Conservation (phyloP, 2,888 invertebrate genomes). For the Melolontha melolontha region DNA sequence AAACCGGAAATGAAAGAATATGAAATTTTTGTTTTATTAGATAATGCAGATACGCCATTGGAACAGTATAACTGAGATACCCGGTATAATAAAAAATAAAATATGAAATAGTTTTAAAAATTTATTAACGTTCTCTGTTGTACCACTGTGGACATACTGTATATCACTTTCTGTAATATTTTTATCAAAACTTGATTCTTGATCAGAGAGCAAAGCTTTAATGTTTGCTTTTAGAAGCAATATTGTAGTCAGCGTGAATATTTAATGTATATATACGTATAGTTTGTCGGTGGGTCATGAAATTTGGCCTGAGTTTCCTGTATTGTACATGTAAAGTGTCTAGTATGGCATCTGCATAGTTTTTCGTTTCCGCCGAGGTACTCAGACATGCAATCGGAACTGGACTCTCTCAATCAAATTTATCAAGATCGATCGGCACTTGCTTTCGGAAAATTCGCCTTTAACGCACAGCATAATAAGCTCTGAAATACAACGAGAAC, state of each 20-base stretch:
- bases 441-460: slow-evolving; percentile 53
- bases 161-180: too few relatives aligned
- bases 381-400: slow-evolving; percentile 66
- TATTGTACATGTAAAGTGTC: slow-evolving; percentile 63
- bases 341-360: slow-evolving; percentile 66
- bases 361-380: slow-evolving; percentile 64
- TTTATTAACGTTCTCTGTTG: too few relatives aligned
- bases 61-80: too few relatives aligned
- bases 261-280: slow-evolving; percentile 22
- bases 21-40: too few relatives aligned
- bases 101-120: too few relatives aligned
- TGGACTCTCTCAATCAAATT: slow-evolving; percentile 65
- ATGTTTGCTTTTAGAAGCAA: too few relatives aligned
- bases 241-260: slow-evolving; percentile 35
- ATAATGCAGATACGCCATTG: too few relatives aligned
- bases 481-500: slow-evolving; percentile 41
- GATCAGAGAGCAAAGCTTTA: too few relatives aligned
- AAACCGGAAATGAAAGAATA: too few relatives aligned
- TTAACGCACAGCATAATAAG: slow-evolving; percentile 48
- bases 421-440: slow-evolving; percentile 62
- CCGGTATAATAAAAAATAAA: too few relatives aligned
- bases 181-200: too few relatives aligned
- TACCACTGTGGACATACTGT: too few relatives aligned
- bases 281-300: slow-evolving; percentile 46
- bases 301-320: slow-evolving; percentile 59